Evolutionary conservation across 2,888 invertebrate species (phyloP).

Genomic region (Leptopilina drosophilae): DNA sequence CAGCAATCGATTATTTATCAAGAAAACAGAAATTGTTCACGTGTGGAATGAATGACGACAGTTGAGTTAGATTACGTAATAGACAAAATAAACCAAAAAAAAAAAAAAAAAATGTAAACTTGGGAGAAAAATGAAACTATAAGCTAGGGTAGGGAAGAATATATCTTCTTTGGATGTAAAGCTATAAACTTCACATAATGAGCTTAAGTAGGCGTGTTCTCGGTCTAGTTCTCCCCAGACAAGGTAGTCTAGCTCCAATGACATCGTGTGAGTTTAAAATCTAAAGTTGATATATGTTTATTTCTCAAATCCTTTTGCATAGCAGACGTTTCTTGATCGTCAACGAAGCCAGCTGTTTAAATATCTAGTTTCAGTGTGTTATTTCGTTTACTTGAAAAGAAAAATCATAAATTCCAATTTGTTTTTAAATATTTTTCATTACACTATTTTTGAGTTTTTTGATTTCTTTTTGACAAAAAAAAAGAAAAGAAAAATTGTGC

Average conservation of each 20-base stretch:
- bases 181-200: slow-evolving; percentile 41
- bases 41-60: too few relatives aligned
- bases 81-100: background rate
- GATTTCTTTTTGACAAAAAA: background rate
- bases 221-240: slow-evolving; percentile 64
- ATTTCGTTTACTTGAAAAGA: background rate
- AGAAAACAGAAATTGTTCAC: too few relatives aligned
- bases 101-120: slow-evolving; percentile 35
- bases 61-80: background rate
- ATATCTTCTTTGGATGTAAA: slow-evolving; percentile 1
- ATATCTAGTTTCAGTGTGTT: background rate
- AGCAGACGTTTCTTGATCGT: slow-evolving; percentile 3
- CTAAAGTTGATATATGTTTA: slow-evolving; percentile 9
- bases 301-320: slow-evolving; percentile 12
- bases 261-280: slow-evolving; percentile 42
- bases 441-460: background rate
- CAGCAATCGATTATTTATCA: background rate
- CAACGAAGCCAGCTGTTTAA: background rate
- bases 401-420: background rate
- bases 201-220: slow-evolving; percentile 57
- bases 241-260: slow-evolving; percentile 60
- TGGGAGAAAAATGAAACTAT: background rate
- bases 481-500: too few relatives aligned
- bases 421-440: background rate
- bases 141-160: slow-evolving; percentile 7